These are phyloP conservation scores for Neodontobutis hainanensis DNA, from an alignment of 2,113 vertebrate genomes.

Conservation along the genomic window DNA sequence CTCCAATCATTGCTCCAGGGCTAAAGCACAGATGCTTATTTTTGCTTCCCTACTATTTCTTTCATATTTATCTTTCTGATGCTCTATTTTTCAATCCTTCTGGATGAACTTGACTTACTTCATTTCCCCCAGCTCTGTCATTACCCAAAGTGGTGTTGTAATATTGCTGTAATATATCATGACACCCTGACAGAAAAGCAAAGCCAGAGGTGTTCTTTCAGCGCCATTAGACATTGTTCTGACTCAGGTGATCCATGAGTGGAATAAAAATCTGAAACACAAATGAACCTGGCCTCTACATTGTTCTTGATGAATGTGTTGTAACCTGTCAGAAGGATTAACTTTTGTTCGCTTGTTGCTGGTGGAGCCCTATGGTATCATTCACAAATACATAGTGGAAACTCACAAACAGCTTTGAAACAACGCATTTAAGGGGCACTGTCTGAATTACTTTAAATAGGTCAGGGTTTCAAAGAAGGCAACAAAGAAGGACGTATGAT, in stretches of 20 bases:
- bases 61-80: conserved; percentile 13
- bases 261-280: neutral
- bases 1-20: conserved; percentile 24
- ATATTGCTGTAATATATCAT: conserved; percentile 23
- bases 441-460: too few relatives aligned
- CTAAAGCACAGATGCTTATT: conserved; percentile 17
- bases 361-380: too few relatives aligned
- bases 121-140: neutral
- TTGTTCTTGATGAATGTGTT: too few relatives aligned
- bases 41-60: too few relatives aligned
- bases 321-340: too few relatives aligned
- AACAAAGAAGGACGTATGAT: too few relatives aligned
- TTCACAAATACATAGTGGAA: too few relatives aligned
- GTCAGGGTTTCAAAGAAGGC: too few relatives aligned
- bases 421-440: too few relatives aligned
- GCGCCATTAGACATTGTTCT: neutral
- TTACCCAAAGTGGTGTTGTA: conserved; percentile 9
- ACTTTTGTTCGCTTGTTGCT: too few relatives aligned
- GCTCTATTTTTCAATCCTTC: conserved; percentile 2
- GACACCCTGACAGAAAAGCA: neutral
- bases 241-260: neutral
- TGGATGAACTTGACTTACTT: neutral
- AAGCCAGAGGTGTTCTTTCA: neutral
- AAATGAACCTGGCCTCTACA: neutral
- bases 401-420: too few relatives aligned